These are phyloP conservation scores for Seriola quinqueradiata DNA, from an alignment of 2,113 vertebrate genomes.

Conservation along the genomic window DNA sequence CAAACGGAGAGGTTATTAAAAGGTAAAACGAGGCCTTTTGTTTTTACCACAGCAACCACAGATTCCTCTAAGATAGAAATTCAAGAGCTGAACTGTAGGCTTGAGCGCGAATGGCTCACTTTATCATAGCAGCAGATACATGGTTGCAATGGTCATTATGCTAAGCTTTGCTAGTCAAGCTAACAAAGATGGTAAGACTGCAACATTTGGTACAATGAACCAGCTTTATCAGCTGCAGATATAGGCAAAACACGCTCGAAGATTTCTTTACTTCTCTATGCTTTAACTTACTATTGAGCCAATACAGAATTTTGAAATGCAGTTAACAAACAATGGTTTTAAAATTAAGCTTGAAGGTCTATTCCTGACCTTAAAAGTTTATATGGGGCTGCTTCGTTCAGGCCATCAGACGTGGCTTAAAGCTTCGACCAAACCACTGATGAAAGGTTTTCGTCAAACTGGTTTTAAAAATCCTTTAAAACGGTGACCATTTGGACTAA, in stretches of 20 bases:
- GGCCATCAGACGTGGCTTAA: neutral
- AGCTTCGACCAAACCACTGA: neutral
- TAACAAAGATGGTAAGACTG: conserved; percentile 37
- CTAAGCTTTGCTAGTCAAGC: conserved; percentile 55
- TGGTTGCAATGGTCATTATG: conserved; percentile 42
- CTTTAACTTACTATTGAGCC: conserved; percentile 1
- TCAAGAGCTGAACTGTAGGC: conserved; percentile 37
- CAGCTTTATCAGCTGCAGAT: conserved; percentile 35
- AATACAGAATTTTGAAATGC: conserved; percentile 13
- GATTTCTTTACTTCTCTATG: conserved; percentile 16
- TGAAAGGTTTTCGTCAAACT: neutral
- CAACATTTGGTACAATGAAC: conserved; percentile 35
- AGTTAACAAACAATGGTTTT: conserved; percentile 14
- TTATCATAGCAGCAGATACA: conserved; percentile 50
- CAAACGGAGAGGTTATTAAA: conserved; percentile 1
- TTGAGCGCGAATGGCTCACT: conserved; percentile 45
- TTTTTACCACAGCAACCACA: conserved; percentile 46
- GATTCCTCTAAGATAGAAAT: conserved; percentile 32
- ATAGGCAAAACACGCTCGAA: conserved; percentile 1
- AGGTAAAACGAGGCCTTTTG: conserved; percentile 48
- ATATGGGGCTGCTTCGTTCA: neutral
- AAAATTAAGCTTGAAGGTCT: neutral
- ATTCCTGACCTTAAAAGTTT: conserved; percentile 7
- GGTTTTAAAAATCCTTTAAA: neutral
- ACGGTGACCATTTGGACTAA: conserved; percentile 3